Conservation (phyloP, 2,113 vertebrate genomes). For the Nycticebus coucang region DNA sequence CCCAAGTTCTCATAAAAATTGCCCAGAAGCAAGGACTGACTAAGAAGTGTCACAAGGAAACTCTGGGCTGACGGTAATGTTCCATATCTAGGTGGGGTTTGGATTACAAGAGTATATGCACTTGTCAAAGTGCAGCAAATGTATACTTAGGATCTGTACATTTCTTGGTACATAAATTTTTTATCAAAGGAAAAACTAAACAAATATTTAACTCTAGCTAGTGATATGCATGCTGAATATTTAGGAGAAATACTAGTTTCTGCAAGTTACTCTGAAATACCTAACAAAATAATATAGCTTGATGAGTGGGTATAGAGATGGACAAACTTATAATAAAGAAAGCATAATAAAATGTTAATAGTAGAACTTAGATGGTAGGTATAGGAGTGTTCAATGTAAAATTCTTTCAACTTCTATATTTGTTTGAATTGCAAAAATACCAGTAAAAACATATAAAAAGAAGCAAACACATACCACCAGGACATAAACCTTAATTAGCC, state of each 20-base stretch:
- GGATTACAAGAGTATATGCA: not conserved
- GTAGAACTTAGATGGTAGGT: not conserved
- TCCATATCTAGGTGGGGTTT: not conserved
- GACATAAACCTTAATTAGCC: not conserved
- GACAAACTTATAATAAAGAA: not conserved
- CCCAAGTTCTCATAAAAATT: slow-evolving; percentile 19
- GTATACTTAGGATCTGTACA: slow-evolving; percentile 9
- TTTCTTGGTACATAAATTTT: slow-evolving; percentile 10
- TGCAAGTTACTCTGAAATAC: slow-evolving; percentile 41
- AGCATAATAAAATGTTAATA: not conserved
- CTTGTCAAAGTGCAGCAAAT: slow-evolving; percentile 29
- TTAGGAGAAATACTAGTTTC: not conserved
- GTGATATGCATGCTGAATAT: slow-evolving; percentile 1
- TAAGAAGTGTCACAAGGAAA: not conserved
- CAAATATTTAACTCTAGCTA: slow-evolving; percentile 26
- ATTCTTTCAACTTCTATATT: slow-evolving; percentile 17
- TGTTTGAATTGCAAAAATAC: slow-evolving; percentile 10
- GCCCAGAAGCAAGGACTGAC: not conserved
- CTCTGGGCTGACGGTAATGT: not conserved
- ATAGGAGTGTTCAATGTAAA: not conserved
- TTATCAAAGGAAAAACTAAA: slow-evolving; percentile 7
- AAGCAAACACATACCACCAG: not conserved
- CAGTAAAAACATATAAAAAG: slow-evolving; percentile 31
- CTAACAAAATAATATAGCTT: not conserved
- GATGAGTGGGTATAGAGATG: not conserved